A percentile compares a stretch with the other conserved stretches of the same genome.
These are phyloP conservation scores for Emydoidea blandingii DNA, from an alignment of 2,797 vertebrate species.

Conservation along the genomic window DNA sequence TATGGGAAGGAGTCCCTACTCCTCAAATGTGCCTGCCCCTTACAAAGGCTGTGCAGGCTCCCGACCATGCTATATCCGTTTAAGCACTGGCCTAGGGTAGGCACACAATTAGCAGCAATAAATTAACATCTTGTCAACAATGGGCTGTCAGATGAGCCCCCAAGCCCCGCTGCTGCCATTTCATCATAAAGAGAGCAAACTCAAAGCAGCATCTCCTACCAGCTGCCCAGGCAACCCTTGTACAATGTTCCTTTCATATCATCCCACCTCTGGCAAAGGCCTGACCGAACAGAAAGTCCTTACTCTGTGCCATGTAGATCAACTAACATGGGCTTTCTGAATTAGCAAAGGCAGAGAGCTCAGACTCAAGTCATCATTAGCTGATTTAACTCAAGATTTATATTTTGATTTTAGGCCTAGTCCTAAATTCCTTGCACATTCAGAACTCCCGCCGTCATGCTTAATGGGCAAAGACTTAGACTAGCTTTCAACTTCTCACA, in stretches of 20 bases:
- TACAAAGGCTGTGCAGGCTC: neutral
- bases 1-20: no score
- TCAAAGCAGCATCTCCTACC: neutral
- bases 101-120: neutral
- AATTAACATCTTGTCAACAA: neutral
- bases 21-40: neutral
- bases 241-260: fast-evolving
- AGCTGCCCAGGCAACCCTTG: neutral
- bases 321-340: fast-evolving
- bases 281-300: neutral
- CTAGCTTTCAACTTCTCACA: neutral
- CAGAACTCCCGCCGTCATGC: fast-evolving
- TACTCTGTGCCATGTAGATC: neutral
- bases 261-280: neutral
- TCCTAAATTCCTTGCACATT: neutral
- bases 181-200: neutral
- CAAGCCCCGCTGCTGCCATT: neutral
- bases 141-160: neutral
- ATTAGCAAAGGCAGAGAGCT: neutral
- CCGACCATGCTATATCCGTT: fast-evolving
- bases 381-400: neutral
- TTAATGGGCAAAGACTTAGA: neutral
- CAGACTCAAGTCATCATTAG: neutral
- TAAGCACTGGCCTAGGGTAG: neutral
- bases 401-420: neutral